phyloP scores from a whole-genome alignment of 2,888 invertebrate genomes.

The Ectemnius cavifrons region DNA sequence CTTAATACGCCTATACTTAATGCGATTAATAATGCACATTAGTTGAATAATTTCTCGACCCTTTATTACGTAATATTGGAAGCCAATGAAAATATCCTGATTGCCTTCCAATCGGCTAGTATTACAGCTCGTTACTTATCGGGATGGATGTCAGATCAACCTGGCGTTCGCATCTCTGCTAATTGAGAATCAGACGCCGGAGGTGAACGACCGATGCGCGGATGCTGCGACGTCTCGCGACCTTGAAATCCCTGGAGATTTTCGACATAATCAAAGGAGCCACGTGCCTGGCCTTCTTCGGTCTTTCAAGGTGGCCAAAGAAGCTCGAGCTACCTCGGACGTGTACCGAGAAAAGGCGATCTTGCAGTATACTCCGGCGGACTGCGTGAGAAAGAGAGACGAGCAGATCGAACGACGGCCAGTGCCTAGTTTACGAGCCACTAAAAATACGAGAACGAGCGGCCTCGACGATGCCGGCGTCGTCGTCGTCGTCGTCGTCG shows the following conservation, averaged over 20 bases:
- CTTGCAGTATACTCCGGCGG: conserved; percentile 16
- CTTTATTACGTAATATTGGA: not conserved
- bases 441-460: conserved; percentile 63
- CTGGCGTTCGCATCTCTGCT: too few relatives aligned
- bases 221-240: not conserved
- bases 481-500: conserved; percentile 25
- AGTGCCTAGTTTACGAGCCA: conserved; percentile 64
- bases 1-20: conserved; percentile 2
- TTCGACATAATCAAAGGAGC: conserved; percentile 10
- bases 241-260: conserved; percentile 25
- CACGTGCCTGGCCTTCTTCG: conserved; percentile 35
- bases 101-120: too few relatives aligned
- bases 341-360: conserved; percentile 26
- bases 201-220: not conserved
- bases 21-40: conserved; percentile 3
- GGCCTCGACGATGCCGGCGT: conserved; percentile 56
- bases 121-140: too few relatives aligned
- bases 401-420: conserved; percentile 60
- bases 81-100: not conserved
- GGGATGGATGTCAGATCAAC: too few relatives aligned
- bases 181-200: too few relatives aligned
- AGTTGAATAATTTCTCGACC: not conserved
- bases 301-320: conserved; percentile 43
- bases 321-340: conserved; percentile 23
- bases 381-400: conserved; percentile 43